phyloP scores from a whole-genome alignment of 1,140 invertebrate genomes.

The Orussus abietinus region DNA sequence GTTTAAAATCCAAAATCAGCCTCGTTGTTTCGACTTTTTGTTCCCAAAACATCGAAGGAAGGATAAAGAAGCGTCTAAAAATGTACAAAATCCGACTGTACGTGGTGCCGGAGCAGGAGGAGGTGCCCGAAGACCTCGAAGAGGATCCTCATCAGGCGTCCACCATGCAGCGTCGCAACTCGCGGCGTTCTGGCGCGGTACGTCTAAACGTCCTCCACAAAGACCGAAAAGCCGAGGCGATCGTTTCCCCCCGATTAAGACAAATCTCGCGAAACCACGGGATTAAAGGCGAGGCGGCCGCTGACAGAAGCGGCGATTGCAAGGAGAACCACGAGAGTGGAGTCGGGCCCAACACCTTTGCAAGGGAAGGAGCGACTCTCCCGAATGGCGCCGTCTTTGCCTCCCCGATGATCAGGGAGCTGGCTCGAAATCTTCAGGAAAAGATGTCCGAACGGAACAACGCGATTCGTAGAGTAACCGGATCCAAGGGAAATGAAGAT shows the following conservation, averaged over 20 bases:
- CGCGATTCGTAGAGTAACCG: neutral
- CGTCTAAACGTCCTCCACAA: constrained; percentile 23
- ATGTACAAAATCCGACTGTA: constrained; percentile 39
- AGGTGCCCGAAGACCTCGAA: constrained; percentile 23
- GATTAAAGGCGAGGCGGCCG: neutral
- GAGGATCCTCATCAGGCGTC: constrained; percentile 19
- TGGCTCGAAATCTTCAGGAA: constrained; percentile 28
- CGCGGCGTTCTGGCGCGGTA: constrained; percentile 24
- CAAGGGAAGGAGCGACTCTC: constrained; percentile 12
- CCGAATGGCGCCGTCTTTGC: constrained; percentile 25
- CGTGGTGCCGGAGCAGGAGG: constrained; percentile 35
- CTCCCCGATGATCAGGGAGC: constrained; percentile 23
- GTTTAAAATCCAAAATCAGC: too few relatives aligned
- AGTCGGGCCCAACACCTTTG: constrained; percentile 4
- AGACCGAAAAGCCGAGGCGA: constrained; percentile 17
- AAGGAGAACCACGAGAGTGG: constrained; percentile 5
- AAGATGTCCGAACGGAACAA: constrained; percentile 23
- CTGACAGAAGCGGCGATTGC: constrained; percentile 1
- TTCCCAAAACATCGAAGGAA: too few relatives aligned
- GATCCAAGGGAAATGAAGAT: constrained; percentile 9
- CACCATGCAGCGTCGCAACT: constrained; percentile 29
- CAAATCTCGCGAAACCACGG: constrained; percentile 15
- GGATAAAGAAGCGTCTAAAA: too few relatives aligned
- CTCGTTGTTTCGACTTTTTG: too few relatives aligned
- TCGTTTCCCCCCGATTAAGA: constrained; percentile 18